Conservation (phyloP, 2,797 vertebrate species). For the Macroramphosus scolopax region DNA sequence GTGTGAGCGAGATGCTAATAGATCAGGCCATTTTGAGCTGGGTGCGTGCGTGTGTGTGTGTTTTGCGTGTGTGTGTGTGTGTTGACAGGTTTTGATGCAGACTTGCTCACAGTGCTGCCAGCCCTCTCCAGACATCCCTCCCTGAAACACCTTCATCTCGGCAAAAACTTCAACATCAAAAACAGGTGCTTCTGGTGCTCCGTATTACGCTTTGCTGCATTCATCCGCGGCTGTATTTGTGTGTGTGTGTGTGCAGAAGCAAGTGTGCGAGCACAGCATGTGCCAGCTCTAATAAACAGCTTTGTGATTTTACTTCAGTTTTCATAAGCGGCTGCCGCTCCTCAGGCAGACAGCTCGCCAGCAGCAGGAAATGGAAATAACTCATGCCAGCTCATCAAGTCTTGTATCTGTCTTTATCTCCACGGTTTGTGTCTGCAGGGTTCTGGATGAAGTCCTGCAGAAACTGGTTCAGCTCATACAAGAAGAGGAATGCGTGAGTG, state of each 20-base stretch:
- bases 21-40: slow-evolving; percentile 20
- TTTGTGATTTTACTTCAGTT: slow-evolving; percentile 37
- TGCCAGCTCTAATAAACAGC: slow-evolving; percentile 34
- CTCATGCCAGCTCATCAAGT: slow-evolving; percentile 34
- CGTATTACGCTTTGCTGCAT: slow-evolving; percentile 14
- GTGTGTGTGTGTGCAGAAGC: neutral
- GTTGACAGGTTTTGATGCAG: slow-evolving; percentile 82
- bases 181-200: slow-evolving; percentile 76
- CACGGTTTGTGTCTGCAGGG: slow-evolving; percentile 69
- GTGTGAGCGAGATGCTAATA: slow-evolving; percentile 26
- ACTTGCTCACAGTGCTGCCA: slow-evolving; percentile 84
- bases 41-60: slow-evolving; percentile 12
- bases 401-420: slow-evolving; percentile 25
- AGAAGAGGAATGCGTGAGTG: slow-evolving; percentile 91
- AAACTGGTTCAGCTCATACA: slow-evolving; percentile 88
- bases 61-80: slow-evolving; percentile 32
- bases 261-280: neutral
- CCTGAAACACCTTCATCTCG: slow-evolving; percentile 86
- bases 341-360: slow-evolving; percentile 20
- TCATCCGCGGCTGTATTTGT: slow-evolving; percentile 17
- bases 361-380: slow-evolving; percentile 53
- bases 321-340: slow-evolving; percentile 19
- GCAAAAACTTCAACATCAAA: slow-evolving; percentile 93
- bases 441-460: slow-evolving; percentile 88
- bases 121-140: slow-evolving; percentile 86